Conservation (phyloP, 1,140 invertebrate genomes). For the Euschistus heros region DNA sequence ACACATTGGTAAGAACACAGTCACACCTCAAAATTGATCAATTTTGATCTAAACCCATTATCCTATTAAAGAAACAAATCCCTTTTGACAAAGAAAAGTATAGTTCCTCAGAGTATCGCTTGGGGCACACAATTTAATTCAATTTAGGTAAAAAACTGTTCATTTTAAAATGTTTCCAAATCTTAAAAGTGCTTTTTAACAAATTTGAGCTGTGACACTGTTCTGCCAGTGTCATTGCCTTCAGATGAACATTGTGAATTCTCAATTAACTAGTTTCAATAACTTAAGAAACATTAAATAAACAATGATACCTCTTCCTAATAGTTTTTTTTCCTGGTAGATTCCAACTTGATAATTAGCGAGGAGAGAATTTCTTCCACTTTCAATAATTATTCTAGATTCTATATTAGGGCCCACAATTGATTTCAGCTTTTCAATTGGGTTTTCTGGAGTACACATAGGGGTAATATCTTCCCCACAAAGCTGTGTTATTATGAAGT, state of each 20-base stretch:
- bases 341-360: slow-evolving; percentile 74
- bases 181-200: background rate
- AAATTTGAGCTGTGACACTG: too few species aligned
- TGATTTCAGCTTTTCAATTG: slow-evolving; percentile 54
- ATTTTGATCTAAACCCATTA: too few species aligned
- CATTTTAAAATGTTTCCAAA: too few species aligned
- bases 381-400: slow-evolving; percentile 64
- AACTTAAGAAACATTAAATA: background rate
- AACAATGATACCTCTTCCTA: slow-evolving; percentile 59
- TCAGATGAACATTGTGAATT: background rate
- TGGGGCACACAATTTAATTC: too few species aligned
- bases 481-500: slow-evolving; percentile 74
- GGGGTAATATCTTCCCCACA: slow-evolving; percentile 70
- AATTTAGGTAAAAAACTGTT: too few species aligned
- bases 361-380: slow-evolving; percentile 65
- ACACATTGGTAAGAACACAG: too few species aligned
- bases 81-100: too few species aligned
- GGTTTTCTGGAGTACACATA: slow-evolving; percentile 68
- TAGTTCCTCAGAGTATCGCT: too few species aligned
- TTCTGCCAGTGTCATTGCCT: too few species aligned
- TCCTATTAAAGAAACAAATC: too few species aligned
- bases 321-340: slow-evolving; percentile 67
- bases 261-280: background rate
- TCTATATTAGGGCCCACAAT: slow-evolving; percentile 53
- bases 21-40: too few species aligned